Conservation (phyloP, 2,797 vertebrate species). For the Nothura maculosa region DNA sequence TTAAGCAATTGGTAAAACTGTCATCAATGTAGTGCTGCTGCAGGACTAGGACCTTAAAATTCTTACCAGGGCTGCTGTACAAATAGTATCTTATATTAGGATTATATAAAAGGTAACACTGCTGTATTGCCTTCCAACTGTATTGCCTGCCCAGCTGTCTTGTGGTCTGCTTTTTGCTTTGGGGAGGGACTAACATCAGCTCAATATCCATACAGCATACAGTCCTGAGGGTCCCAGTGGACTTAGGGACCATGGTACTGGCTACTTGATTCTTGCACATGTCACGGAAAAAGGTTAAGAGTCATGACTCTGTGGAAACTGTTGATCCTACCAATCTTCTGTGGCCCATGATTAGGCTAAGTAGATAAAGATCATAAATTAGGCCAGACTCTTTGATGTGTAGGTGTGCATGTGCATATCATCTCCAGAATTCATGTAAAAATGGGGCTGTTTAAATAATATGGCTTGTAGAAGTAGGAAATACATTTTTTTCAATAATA, state of each 20-base stretch:
- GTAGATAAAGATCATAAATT: not conserved
- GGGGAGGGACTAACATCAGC: not conserved
- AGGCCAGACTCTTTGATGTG: rapidly evolving
- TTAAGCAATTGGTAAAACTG: not conserved
- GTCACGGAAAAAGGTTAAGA: not conserved
- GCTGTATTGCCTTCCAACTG: not conserved
- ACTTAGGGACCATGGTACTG: not conserved
- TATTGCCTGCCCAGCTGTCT: not conserved
- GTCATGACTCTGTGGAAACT: not conserved
- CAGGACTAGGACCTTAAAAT: not conserved
- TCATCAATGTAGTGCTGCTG: not conserved
- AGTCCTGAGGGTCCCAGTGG: not conserved
- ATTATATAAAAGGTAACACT: not conserved
- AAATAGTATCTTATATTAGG: not conserved
- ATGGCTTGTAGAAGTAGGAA: not conserved
- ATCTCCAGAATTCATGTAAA: not conserved
- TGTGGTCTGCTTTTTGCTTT: not conserved
- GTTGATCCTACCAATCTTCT: not conserved
- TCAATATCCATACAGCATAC: not conserved
- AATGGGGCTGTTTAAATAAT: not conserved
- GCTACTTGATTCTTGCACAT: not conserved
- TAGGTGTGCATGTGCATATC: not conserved
- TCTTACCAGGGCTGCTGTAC: not conserved
- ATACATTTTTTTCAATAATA: not conserved
- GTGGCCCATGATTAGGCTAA: not conserved